Evolutionary conservation across 2,113 vertebrate species (phyloP).

Genomic region (Dunckerocampus dactyliophorus): DNA sequence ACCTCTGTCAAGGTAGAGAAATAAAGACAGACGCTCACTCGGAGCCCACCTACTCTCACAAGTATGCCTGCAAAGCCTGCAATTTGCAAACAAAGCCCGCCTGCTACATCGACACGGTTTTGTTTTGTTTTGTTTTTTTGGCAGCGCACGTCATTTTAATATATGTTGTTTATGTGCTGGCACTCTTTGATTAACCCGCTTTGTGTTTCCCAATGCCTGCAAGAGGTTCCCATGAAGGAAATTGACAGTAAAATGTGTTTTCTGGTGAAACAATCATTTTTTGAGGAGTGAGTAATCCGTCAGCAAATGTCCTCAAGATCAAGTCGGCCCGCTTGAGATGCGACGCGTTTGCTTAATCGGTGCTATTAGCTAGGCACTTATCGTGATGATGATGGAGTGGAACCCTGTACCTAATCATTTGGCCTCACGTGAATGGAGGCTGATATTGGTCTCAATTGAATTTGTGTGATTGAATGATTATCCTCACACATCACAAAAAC

Average conservation of each 20-base stretch:
- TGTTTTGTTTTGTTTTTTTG: not conserved
- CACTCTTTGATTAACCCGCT: constrained; percentile 12
- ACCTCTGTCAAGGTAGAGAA: constrained; percentile 48
- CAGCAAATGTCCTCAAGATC: too few relatives aligned
- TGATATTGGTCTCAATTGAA: too few relatives aligned
- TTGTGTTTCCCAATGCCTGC: not conserved
- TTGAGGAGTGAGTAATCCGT: too few relatives aligned
- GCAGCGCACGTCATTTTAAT: constrained; percentile 16
- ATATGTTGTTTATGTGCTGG: constrained; percentile 12
- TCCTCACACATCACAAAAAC: too few relatives aligned
- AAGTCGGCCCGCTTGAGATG: not conserved
- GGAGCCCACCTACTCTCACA: constrained; percentile 38
- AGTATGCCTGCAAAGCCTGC: constrained; percentile 18
- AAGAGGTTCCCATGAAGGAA: not conserved
- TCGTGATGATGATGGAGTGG: not conserved
- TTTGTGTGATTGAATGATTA: too few relatives aligned
- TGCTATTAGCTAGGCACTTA: not conserved
- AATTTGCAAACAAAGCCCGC: constrained; percentile 36
- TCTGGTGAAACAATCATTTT: not conserved
- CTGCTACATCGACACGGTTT: constrained; percentile 10
- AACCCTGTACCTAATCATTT: too few relatives aligned
- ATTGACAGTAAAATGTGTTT: not conserved
- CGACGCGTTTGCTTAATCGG: not conserved
- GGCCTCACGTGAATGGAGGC: too few relatives aligned
- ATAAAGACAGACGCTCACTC: constrained; percentile 36